phyloP scores from a whole-genome alignment of 2,113 vertebrate genomes.

The Cyanocitta stelleri region DNA sequence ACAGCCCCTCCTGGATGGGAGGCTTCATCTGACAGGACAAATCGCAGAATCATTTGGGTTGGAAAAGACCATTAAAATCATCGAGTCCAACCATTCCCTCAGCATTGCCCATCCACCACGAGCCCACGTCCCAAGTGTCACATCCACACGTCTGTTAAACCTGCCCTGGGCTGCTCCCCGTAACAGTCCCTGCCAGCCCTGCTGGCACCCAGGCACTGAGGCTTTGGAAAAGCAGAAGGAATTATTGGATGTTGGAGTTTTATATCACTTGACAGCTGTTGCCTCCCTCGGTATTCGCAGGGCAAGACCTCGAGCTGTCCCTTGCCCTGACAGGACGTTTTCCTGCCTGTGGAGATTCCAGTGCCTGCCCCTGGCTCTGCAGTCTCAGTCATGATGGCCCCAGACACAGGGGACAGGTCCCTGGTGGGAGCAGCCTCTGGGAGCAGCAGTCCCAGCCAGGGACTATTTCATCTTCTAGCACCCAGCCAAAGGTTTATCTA shows the following conservation, averaged over 20 bases:
- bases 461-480: not conserved
- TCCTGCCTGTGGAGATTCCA: not conserved
- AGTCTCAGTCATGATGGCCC: rapidly evolving
- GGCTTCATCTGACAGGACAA: not conserved
- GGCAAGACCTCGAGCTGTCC: not conserved
- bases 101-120: not conserved
- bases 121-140: not conserved
- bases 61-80: not conserved
- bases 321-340: not conserved
- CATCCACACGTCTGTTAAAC: not conserved
- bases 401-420: not conserved
- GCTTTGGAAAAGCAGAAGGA: conserved; percentile 52
- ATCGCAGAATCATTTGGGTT: not conserved
- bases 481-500: conserved; percentile 19
- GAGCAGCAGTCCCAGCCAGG: not conserved
- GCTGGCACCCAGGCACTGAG: conserved; percentile 47
- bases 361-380: not conserved
- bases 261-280: conserved; percentile 40
- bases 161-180: not conserved
- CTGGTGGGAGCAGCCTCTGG: not conserved
- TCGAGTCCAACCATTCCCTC: not conserved
- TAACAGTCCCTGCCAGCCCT: conserved; percentile 38
- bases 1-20: not conserved
- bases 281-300: not conserved
- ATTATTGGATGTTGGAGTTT: conserved; percentile 37